Conservation (phyloP, 2,113 vertebrate genomes). For the human region GRCh38 chr6:157042001-157042500, state of each 20-base stretch:
- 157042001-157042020: not conserved
- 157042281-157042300: not conserved
- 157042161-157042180: not conserved
- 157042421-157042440: not conserved
- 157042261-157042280: not conserved
- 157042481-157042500: not conserved
- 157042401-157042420: not conserved
- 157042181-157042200: not conserved
- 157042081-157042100: not conserved
- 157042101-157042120: no score
- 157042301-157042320: not conserved
- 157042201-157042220: not conserved
- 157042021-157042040: not conserved
- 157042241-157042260: not conserved
- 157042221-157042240: not conserved
- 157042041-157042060: not conserved
- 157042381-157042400: not conserved
- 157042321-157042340: not conserved
- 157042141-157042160: not conserved
- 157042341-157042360: not conserved
- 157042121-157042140: no score
- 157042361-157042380: not conserved
- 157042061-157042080: fast-evolving
- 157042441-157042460: not conserved
- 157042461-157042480: not conserved